Conservation (phyloP, 2,797 vertebrate species). For the Poecilia picta region DNA sequence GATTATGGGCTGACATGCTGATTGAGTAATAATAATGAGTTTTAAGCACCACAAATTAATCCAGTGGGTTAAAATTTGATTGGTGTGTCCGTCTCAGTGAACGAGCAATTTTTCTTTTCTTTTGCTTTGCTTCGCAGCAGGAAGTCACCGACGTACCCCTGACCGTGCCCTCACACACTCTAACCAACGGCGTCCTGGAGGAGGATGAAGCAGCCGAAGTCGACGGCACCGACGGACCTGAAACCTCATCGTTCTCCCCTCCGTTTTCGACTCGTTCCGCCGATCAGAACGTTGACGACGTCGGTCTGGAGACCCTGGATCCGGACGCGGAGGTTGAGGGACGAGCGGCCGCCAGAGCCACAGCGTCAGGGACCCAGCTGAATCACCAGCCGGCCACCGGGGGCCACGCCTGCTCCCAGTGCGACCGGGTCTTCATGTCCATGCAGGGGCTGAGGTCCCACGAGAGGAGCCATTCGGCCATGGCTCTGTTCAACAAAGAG, state of each 20-base stretch:
- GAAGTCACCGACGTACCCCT: constrained; percentile 75
- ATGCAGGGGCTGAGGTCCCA: constrained; percentile 99
- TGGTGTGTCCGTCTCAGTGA: neutral
- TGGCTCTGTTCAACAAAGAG: constrained; percentile 91
- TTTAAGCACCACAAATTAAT: neutral
- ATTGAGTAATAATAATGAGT: neutral
- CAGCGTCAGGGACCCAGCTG: constrained; percentile 76
- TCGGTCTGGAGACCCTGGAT: constrained; percentile 46
- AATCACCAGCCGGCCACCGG: constrained; percentile 85
- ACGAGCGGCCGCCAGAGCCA: constrained; percentile 68
- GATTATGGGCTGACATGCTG: neutral
- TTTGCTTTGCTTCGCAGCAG: constrained; percentile 67
- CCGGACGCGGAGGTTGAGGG: constrained; percentile 36
- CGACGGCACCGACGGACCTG: constrained; percentile 37
- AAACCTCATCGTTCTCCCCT: constrained; percentile 14
- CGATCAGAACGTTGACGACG: neutral
- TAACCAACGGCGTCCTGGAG: constrained; percentile 74
- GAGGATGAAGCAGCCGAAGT: constrained; percentile 60
- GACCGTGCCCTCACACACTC: constrained; percentile 59
- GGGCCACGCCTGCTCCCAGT: constrained; percentile 94
- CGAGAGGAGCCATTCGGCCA: constrained; percentile 96
- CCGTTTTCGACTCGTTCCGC: constrained; percentile 26
- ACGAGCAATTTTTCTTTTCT: neutral
- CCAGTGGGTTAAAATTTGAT: neutral
- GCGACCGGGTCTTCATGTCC: constrained; percentile 97